Conservation (phyloP, 2,113 vertebrate species). For the Pogonocichla stellata region DNA sequence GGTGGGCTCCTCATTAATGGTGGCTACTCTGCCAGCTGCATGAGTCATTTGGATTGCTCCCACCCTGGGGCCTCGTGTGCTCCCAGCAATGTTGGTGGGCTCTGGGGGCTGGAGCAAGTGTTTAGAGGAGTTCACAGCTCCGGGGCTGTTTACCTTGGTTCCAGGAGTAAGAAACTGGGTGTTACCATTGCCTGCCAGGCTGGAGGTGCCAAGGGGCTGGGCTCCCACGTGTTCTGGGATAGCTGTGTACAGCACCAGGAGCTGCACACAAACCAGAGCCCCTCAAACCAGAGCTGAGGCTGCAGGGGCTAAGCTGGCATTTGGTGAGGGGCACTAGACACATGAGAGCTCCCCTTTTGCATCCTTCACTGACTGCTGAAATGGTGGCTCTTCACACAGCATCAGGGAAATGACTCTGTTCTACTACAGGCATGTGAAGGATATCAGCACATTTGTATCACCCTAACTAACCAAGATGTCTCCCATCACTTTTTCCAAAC, state of each 20-base stretch:
- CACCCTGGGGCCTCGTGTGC: accelerated
- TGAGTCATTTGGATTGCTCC: neutral
- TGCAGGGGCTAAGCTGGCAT: neutral
- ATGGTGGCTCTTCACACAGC: neutral
- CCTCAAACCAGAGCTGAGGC: neutral
- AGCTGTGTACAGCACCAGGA: neutral
- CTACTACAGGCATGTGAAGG: neutral
- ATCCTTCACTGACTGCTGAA: neutral
- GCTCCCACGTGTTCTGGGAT: neutral
- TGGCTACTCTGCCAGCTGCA: neutral
- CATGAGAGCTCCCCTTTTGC: neutral
- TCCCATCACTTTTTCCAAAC: neutral
- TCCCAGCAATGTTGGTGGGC: neutral
- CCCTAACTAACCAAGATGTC: neutral
- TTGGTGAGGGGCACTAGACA: neutral
- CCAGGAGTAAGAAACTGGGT: neutral
- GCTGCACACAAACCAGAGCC: neutral
- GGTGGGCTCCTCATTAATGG: neutral
- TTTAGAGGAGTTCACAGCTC: neutral
- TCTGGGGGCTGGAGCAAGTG: neutral
- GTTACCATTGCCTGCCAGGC: neutral
- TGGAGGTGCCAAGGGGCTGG: neutral
- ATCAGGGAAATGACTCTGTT: neutral
- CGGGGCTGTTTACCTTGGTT: neutral
- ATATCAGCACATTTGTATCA: neutral